These are phyloP conservation scores for Spodoptera litura DNA, from an alignment of 1,140 invertebrate species.

Conservation along the genomic window DNA sequence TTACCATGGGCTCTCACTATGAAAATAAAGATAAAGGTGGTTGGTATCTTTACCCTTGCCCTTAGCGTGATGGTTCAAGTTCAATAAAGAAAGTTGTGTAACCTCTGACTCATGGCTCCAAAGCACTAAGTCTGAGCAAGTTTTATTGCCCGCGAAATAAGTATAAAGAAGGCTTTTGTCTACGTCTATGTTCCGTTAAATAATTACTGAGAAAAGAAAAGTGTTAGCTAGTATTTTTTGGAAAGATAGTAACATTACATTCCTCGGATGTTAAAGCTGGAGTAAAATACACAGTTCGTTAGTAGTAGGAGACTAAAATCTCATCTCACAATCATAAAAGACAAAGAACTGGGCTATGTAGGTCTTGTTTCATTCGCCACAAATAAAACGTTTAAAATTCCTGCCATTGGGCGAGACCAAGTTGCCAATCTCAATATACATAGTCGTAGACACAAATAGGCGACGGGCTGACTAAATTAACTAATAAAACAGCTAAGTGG, in stretches of 20 bases:
- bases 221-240: too few species aligned
- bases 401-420: neutral
- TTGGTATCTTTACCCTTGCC: neutral
- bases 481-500: constrained; percentile 44
- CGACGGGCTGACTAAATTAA: constrained; percentile 25
- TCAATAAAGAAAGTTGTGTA: neutral
- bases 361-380: neutral
- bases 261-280: too few species aligned
- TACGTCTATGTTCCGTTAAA: too few species aligned
- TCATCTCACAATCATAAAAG: too few species aligned
- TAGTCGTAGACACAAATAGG: constrained; percentile 16
- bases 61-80: constrained; percentile 23
- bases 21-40: neutral
- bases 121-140: neutral
- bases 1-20: neutral
- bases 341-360: neutral
- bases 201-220: too few species aligned
- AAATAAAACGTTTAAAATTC: constrained; percentile 30
- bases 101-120: neutral
- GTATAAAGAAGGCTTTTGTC: too few species aligned
- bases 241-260: too few species aligned
- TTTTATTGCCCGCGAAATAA: too few species aligned
- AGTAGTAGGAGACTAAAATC: too few species aligned
- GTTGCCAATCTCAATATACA: constrained; percentile 28
- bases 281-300: too few species aligned